Base-by-base conservation (phyloP, 1,140 invertebrate genomes). In the Coptotermes formosanus region DNA sequence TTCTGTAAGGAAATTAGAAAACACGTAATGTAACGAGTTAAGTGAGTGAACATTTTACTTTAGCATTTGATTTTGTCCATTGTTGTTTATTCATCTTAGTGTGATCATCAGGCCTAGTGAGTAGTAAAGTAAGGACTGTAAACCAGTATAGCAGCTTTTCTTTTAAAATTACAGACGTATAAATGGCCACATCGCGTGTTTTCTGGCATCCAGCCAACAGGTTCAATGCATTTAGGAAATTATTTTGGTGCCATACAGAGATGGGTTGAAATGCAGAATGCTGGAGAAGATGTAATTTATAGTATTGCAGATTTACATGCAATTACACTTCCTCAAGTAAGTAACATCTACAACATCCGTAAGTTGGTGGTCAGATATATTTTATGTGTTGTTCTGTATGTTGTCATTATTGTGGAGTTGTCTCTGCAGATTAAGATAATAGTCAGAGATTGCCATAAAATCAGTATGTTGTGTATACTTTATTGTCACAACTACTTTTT, bases 151-250 rank as follows among this genome's bases (percentile, higher is more conserved):
- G 19, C 21, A 21, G 14, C 16, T 21, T 55, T 19, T 75, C 1
- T 30, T 75, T 75, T 30, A n/a, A 64, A n/a, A 32, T 52, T 83
- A 30, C 75, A 86, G 82, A 55, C 44, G 52, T 32, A 55, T 30
- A 83, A 52, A 83, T 86, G 85, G 75, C 82, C 81, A 21, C 45
- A 84, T n/a, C 75, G 86, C 23, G 86, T 98, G 89, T 96, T 99
- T 89, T 98, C 98, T 19, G 99, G 98, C 23, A 96, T 99, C 89
- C 99, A 99, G 91, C 98, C 99, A 6, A 99, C 98, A 11, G 98
- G 98, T 32, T 91, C 94, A 11, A 92, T 99, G 82, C 99, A 99
- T 91, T 92, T 99, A 83, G 99, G 99, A 6, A 99, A 99, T 92
- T 99, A 99, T 92, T 94, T 99, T 89, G 98, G 98, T 82, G 98